Conservation (phyloP, 2,888 invertebrate genomes). For the Nesidiocoris tenuis region DNA sequence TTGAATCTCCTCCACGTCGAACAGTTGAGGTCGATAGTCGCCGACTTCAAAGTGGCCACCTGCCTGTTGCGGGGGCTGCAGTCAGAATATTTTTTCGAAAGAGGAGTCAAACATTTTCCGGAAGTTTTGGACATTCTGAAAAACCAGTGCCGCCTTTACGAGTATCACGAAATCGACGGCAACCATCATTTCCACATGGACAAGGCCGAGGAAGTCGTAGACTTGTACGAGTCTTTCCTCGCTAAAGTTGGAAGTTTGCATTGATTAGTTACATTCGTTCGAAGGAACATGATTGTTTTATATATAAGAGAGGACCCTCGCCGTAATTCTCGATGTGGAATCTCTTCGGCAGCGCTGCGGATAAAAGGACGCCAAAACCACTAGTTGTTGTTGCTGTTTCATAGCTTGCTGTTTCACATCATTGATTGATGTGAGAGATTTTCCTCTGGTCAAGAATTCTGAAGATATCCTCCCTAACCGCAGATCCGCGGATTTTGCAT, state of each 20-base stretch:
- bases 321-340: no score
- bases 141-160: constrained; percentile 60
- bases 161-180: constrained; percentile 64
- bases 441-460: no score
- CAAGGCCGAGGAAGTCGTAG: constrained; percentile 60
- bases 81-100: constrained; percentile 58
- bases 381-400: no score
- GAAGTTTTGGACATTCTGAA: constrained; percentile 61
- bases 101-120: constrained; percentile 42
- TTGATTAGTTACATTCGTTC: no score
- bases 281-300: no score
- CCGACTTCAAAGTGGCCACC: constrained; percentile 62
- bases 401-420: no score
- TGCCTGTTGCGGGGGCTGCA: constrained; percentile 63
- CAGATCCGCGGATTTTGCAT: no score
- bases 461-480: no score
- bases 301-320: no score
- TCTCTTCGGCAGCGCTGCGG: no score
- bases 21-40: constrained; percentile 24
- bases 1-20: constrained; percentile 33
- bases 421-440: no score
- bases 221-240: constrained; percentile 16
- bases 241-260: not conserved
- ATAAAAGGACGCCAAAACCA: no score
- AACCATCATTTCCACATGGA: constrained; percentile 76